Evolutionary conservation across 2,113 vertebrate genomes (phyloP), one percentile per base, ranked within the genome.

Genomic region (Rhea americana): DNA sequence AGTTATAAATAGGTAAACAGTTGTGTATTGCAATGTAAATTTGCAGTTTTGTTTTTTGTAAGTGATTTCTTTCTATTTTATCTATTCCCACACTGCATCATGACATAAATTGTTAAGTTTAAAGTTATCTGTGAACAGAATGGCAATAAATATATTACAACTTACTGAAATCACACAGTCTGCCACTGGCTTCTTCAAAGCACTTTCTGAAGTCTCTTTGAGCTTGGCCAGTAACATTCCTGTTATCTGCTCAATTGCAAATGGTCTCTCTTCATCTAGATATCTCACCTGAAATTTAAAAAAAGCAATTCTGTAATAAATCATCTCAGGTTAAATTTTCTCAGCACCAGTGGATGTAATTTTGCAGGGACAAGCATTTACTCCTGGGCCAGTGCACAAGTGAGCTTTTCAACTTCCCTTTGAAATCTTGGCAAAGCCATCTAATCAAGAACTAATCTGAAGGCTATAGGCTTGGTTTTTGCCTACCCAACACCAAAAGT

Each of bases 81-180:
- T 30, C 22, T 50, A 39, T 25, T 26, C 41, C 32, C 55, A 56
- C 55, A 56, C 0, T 43, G 30, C 39, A 67, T 24, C 25, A 19
- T 1, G 1, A 18, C n/a, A 35, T 7, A 53, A 63, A 26, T 19
- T 18, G 9, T 17, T 5, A 22, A 17, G n/a, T 84, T 47, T 4
- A 1, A 56, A 63, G 9, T 17, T 85, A 58, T 2, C 47, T 20
- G 1, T 1, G 35, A 17, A 16, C 53, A 71, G 5, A 82, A 73
- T 0, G 35, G 21, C 59, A 68, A 22, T 37, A 58, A 53, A 63
- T 8, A 3, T 0, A 39, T 32, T 22, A 21, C 11, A 74, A 97
- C 99, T 98, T 95, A 99, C 99, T 59, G 99, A 99, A 96, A 99
- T 98, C 75, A 99, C 99, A 51, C 99, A 99, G 95, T 99, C 99